These are phyloP conservation scores for Rousettus madagascariensis DNA, from an alignment of 2,797 vertebrate species.

Conservation along the genomic window DNA sequence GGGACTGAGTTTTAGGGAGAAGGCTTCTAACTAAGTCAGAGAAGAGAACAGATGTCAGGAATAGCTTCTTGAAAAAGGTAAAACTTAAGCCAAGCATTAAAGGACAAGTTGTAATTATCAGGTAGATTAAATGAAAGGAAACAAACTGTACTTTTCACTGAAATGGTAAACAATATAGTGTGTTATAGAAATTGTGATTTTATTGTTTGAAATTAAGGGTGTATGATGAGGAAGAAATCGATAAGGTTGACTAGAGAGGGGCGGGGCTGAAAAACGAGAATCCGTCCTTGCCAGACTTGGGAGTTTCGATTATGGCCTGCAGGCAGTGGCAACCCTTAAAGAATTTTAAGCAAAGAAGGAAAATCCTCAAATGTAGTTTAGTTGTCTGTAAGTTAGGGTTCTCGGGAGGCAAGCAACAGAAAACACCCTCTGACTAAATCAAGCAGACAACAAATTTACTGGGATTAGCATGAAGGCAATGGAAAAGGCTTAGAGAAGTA, in stretches of 20 bases:
- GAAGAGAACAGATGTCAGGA: background rate
- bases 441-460: background rate
- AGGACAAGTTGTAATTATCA: slow-evolving; percentile 9
- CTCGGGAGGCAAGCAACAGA: background rate
- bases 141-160: background rate
- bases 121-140: slow-evolving; percentile 1
- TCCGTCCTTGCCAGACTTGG: background rate
- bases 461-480: background rate
- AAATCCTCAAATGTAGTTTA: background rate
- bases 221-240: background rate
- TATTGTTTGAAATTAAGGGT: background rate
- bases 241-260: background rate
- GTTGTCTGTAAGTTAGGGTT: background rate
- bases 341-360: slow-evolving; percentile 3
- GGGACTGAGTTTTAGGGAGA: background rate
- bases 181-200: background rate
- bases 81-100: background rate
- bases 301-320: background rate
- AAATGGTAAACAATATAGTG: background rate
- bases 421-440: background rate
- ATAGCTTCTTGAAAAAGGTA: background rate
- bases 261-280: background rate
- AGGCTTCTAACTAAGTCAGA: background rate
- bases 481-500: background rate
- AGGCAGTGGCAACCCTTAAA: background rate